Conservation (phyloP, 1,140 invertebrate species). For the Drepana arcuata region DNA sequence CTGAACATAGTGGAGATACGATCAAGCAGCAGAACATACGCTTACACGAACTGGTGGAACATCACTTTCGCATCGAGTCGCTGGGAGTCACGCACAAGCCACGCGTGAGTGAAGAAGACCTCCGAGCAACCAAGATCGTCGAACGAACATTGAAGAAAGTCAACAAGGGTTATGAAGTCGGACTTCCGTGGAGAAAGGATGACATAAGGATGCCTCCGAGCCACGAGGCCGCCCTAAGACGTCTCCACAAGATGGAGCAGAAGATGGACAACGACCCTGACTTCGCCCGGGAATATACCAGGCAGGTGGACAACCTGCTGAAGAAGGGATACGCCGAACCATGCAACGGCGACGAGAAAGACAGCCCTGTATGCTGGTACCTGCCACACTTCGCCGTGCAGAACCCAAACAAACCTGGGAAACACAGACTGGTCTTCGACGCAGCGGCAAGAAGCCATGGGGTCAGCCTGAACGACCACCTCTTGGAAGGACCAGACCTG, state of each 20-base stretch:
- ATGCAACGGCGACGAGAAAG: neutral
- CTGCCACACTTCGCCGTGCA: conserved; percentile 19
- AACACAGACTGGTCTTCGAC: conserved; percentile 23
- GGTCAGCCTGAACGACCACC: conserved; percentile 15
- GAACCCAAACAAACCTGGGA: neutral
- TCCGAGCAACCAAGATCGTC: neutral
- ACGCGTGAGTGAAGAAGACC: neutral
- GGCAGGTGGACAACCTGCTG: conserved; percentile 1
- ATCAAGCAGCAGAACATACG: neutral
- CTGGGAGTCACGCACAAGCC: neutral
- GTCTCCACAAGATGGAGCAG: neutral
- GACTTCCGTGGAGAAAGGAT: neutral
- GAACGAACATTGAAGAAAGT: neutral
- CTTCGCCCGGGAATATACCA: neutral
- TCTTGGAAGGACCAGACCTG: conserved; percentile 26
- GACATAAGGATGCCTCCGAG: neutral
- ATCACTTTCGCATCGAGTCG: conserved; percentile 2
- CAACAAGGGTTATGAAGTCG: neutral
- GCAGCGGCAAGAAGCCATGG: conserved; percentile 21
- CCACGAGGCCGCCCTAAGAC: neutral
- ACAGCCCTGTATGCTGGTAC: conserved; percentile 12
- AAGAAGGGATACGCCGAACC: neutral
- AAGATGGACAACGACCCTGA: neutral
- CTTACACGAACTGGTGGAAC: conserved; percentile 1
- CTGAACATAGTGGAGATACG: too few species aligned